A percentile compares a stretch with the other conserved stretches of the same genome.
These are phyloP conservation scores for Caenorhabditis auriculariae DNA, from an alignment of 2,888 invertebrate species.

Conservation along the genomic window DNA sequence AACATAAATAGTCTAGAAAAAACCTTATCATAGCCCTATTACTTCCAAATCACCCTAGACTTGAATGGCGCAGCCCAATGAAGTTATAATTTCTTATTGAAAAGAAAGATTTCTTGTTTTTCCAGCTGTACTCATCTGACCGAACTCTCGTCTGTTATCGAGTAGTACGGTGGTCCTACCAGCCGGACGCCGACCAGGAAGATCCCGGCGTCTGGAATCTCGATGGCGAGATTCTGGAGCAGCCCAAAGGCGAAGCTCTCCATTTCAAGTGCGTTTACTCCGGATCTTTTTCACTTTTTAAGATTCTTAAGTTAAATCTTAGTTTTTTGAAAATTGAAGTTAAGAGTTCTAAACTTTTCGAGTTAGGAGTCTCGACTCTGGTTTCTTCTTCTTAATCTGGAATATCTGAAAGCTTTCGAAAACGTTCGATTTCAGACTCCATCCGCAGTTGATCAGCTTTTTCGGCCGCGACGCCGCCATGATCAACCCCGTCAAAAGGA, in stretches of 20 bases:
- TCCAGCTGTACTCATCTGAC: slow-evolving; percentile 43
- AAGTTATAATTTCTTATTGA: too few species aligned
- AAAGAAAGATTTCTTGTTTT: too few species aligned
- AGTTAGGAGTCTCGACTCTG: too few species aligned
- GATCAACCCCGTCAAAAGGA: slow-evolving; percentile 51
- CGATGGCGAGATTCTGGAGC: slow-evolving; percentile 59
- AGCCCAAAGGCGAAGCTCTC: slow-evolving; percentile 52
- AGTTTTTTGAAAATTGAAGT: not conserved
- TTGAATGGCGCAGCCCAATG: too few species aligned
- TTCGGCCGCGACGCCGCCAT: slow-evolving; percentile 59
- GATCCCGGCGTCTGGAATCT: slow-evolving; percentile 61
- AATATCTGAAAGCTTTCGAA: not conserved
- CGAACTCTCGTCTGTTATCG: slow-evolving; percentile 52
- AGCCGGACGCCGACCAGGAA: slow-evolving; percentile 45
- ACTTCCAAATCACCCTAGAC: too few species aligned
- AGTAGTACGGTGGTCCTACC: slow-evolving; percentile 55
- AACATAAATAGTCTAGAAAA: too few species aligned
- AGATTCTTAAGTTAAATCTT: not conserved
- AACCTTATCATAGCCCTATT: too few species aligned
- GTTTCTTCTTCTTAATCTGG: not conserved
- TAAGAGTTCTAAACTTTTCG: not conserved
- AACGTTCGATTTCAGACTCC: slow-evolving; percentile 48
- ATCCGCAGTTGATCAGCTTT: slow-evolving; percentile 58
- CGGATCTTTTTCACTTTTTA: not conserved
- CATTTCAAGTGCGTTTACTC: slow-evolving; percentile 45